phyloP scores from a whole-genome alignment of 2,888 invertebrate genomes.

The Lepidocyrtinus sp. region DNA sequence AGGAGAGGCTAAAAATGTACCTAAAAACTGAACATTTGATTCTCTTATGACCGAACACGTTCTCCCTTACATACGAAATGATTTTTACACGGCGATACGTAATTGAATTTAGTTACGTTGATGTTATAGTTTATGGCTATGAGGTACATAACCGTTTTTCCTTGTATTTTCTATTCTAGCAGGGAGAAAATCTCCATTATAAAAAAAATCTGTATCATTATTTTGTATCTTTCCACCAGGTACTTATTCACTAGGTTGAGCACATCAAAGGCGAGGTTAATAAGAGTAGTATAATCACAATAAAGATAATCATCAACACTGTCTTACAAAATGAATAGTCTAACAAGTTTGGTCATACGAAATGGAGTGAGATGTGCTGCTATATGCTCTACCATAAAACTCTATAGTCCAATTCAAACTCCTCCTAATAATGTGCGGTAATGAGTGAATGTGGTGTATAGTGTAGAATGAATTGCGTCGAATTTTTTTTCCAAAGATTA shows the following conservation, averaged over 20 bases:
- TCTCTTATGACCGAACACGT: conserved; percentile 5
- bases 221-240: conserved; percentile 39
- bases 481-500: background rate
- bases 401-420: too few species aligned
- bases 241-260: conserved; percentile 27
- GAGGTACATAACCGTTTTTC: background rate
- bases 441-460: too few species aligned
- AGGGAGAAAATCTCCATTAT: background rate
- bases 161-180: background rate
- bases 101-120: background rate
- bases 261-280: conserved; percentile 11
- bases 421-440: too few species aligned
- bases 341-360: too few species aligned
- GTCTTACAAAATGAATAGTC: too few species aligned
- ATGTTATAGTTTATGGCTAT: background rate
- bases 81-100: background rate
- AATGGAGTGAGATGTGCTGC: too few species aligned
- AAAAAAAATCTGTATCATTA: background rate
- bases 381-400: too few species aligned
- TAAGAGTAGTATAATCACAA: too few species aligned
- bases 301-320: too few species aligned
- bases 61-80: background rate
- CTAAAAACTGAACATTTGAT: conserved; percentile 10
- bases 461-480: background rate
- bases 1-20: conserved; percentile 5